Evolutionary conservation across 2,888 invertebrate species (phyloP), one percentile per base, ranked within the genome.

Genomic region (Agrenia bidenticulata): DNA sequence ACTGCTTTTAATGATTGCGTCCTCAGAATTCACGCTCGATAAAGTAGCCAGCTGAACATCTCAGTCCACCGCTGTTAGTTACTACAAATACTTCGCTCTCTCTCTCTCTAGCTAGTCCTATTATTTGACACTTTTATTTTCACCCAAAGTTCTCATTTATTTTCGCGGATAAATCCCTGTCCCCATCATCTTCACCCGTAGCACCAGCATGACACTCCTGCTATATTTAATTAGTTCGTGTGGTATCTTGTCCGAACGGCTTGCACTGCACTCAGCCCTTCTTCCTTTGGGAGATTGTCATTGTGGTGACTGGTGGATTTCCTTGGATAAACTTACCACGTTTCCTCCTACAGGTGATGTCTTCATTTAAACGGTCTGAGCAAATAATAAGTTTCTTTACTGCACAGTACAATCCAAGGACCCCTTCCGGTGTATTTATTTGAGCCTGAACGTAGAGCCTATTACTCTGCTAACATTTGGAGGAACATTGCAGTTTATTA

Each of bases 21-120:
- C 53, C 53, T 53, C 21, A 53, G 53, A 61, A 61, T 61, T 61
- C 37, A 61, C 61, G 61, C 61, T 61, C 61, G 61, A 61, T 61
- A 61, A 61, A 61, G 50, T 61, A 23, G 37, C 61, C 15, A 50
- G 49, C 27, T 49, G n/a, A 24, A 7, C 15, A 21, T 51, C 21
- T 61, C 32, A 39, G 19, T 61, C 61, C 50, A 26, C 19, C 50
- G 51, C 51, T 39, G 61, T 51, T 61, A 37, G 19, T 32, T 7
- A 4, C 11, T 61, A 61, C 51, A 61, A 61, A 61, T 61, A 61
- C 51, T 61, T 53, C 53, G n/a, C 39, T 23, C 15, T 27, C 11
- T 51, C 50, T 24, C 32, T 39, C 61, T 61, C 17, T 27, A 9
- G 15, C 51, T n/a, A n/a, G n/a, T n/a, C n/a, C n/a, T n/a, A 27